Conservation (phyloP, 2,113 vertebrate genomes). For the Furnarius figulus region DNA sequence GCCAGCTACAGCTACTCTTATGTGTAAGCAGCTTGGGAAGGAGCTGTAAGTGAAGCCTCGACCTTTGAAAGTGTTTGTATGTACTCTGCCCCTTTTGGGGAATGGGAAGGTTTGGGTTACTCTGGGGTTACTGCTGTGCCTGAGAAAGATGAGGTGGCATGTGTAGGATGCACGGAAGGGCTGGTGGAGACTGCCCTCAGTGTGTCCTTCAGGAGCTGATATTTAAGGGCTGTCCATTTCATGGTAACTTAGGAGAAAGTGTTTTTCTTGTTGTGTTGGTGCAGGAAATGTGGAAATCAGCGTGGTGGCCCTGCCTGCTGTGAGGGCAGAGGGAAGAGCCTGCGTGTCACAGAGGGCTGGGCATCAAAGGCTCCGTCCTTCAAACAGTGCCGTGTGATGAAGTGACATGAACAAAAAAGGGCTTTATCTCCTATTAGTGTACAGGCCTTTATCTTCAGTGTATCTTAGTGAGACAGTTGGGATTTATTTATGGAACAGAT, state of each 20-base stretch:
- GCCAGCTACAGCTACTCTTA: neutral
- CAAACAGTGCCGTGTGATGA: neutral
- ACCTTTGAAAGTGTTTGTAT: neutral
- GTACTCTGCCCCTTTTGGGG: neutral
- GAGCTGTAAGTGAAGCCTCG: neutral
- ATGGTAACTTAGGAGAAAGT: neutral
- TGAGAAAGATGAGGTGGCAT: neutral
- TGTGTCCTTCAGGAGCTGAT: neutral
- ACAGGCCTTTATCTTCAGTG: neutral
- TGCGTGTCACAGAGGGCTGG: neutral
- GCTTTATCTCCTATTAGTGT: neutral
- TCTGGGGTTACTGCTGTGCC: neutral
- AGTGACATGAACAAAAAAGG: neutral
- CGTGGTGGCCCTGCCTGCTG: constrained; percentile 4
- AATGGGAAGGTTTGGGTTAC: neutral
- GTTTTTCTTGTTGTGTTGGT: neutral
- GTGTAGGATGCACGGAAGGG: neutral
- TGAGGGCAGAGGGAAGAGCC: constrained; percentile 13
- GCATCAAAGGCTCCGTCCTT: constrained; percentile 44
- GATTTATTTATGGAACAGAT: neutral
- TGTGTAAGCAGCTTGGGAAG: neutral
- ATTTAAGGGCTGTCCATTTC: neutral
- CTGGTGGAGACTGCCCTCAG: neutral
- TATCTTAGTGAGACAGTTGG: neutral
- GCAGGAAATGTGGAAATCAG: neutral